Evolutionary conservation across 2,113 vertebrate genomes (phyloP), one percentile per base, ranked within the genome.

Genomic region (Brachyhypopomus occidentalis): DNA sequence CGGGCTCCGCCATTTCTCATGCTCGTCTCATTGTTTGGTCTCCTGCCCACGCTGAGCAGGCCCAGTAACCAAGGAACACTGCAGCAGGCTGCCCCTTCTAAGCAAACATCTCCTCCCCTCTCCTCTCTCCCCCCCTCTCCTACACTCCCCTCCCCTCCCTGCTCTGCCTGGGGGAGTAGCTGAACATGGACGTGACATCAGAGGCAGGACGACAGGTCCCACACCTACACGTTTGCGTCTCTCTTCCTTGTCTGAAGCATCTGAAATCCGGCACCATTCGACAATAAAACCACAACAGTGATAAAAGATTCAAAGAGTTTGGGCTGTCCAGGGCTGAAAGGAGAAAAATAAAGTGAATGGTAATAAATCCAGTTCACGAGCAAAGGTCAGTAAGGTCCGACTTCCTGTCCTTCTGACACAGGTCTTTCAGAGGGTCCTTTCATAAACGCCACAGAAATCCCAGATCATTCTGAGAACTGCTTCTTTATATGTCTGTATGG

Each of bases 161-260:
- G 16, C 9, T 62, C 52, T 77, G 79, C 69, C 80, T 88, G 84
- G 89, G 75, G 81, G 85, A 91, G 91, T 90, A 91, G 91, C 91
- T 91, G 89, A 90, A 88, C 55, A 1, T 81, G 85, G 88, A 91
- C 88, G 89, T 90, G 88, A 87, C 79, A 78, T 84, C 80, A 87
- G 86, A 85, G 82, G 75, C 71, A 71, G 85, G 79, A 56, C 38
- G 55, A n/a, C 25, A 79, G 75, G 87, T 80, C 87, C 88, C 76
- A 78, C 85, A 72, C 81, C 80, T 72, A 76, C 77, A 83, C 60
- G 66, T 88, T 14, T 20, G 2, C 14, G 9, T 55, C 52, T 55
- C 82, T 88, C 86, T 75, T 87, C 3, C 30, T 30, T 3, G 30
- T 30, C 30, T 30, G 30, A 30, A 30, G 30, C 30, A 87, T 80